Base-by-base conservation (phyloP, 2,888 invertebrate genomes). In the Aleiodes alternator region DNA sequence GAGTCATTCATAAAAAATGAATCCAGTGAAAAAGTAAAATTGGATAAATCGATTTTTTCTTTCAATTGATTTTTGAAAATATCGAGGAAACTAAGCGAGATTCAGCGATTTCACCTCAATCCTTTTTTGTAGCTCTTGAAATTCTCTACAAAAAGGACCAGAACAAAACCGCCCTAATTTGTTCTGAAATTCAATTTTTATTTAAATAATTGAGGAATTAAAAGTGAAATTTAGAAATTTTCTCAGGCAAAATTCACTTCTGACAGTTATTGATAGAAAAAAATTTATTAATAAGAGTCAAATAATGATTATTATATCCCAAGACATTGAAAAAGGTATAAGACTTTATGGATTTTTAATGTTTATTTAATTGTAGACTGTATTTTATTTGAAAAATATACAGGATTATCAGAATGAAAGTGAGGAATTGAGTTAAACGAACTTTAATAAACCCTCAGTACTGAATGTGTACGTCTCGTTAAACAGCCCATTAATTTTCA, bases 251-350 rank as follows among this genome's bases (percentile, higher is more conserved):
- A 11, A 50, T 9, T 43, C 9, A 55, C 70, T 23, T 43, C 16
- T 70, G 11, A 55, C 23, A 56, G 29, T 70, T 55, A 70, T 70
- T 70, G 11, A 70, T 43, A n/a, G 34, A 34, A 34, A 23, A 34
- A 6, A 6, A 6, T 34, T 34, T 34, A 34, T 34, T 56, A 70
- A 53, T 8, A 34, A 38, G 55, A 11, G 31, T 56, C 6, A 50
- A 29, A 31, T 29, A 16, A 69, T 55, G 51, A 53, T 51, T 69
- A 69, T 69, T 61, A 43, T 43, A 38, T 14, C 43, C 16, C 8
- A 9, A 38, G n/a, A 61, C 43, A 61, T 38, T 12, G 43, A 34
- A 8, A 9, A 38, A 61, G 16, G 16, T 43, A 14, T 16, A 38
- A 3, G 16, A 34, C 14, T 43, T 61, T 43, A 61, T 61, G 61